Evolutionary conservation across 2,797 vertebrate species (phyloP), one percentile per base, ranked within the genome.

Genomic region (Garrulus glandarius): DNA sequence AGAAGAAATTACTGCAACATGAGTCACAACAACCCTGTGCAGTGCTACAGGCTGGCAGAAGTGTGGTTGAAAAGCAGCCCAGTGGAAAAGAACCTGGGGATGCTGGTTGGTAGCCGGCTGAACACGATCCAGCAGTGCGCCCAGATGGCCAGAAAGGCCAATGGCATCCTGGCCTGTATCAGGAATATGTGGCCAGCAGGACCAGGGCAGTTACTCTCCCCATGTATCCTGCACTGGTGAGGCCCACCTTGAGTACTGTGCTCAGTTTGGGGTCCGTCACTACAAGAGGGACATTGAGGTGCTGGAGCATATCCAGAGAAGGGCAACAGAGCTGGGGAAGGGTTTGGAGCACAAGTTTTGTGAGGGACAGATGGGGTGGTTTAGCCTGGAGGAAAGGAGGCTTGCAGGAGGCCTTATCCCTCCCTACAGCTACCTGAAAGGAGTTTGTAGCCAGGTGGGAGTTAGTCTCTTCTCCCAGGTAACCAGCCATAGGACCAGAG

Each of bases 231-330:
- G 46, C 36, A 36, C 46, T 30, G n/a, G 11, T 37, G n/a, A 55
- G 17, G 36, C 5, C 0, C 19, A 36, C 22, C 29, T 39, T 1
- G 1, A 80, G 3, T 30, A 0, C 10, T 1, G 0, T 11, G 11
- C 7, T 18, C 29, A 16, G 7, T 34, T 13, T 53, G 57, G 60
- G 39, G 11, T 5, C 10, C 26, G 29, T 53, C 43, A 30, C 32
- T 39, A 22, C 5, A 44, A 6, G 7, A 15, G 27, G 3, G 36
- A 65, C 34, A 27, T 0, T 8, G 32, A 36, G 15, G 32, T 9
- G 11, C 71, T 70, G 52, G 9, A 65, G 3, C 0, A 0, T 3
- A 5, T 56, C 27, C 75, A 84, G 6, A 46, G 22, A 55, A 24
- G 5, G 16, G 24, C 34, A 61, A 6, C 3, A 8, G 11, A 56